Evolutionary conservation across 1,140 invertebrate species (phyloP).

Genomic region (Polypedilum vanderplanki): DNA sequence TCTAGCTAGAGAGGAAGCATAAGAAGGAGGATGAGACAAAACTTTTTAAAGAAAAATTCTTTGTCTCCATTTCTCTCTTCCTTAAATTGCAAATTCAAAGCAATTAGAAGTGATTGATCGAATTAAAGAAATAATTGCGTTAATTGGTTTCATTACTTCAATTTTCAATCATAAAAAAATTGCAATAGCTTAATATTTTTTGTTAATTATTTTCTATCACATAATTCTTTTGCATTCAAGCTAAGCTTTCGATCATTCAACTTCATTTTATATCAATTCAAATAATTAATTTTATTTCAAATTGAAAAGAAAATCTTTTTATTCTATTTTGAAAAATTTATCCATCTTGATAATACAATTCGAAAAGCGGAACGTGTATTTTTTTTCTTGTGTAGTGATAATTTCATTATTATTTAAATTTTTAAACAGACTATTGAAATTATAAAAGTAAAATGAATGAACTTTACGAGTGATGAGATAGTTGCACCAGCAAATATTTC

Average conservation of each 20-base stretch:
- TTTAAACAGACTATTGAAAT: too few species aligned
- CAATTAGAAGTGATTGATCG: not conserved
- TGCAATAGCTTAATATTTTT: not conserved
- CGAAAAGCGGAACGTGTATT: constrained; percentile 16
- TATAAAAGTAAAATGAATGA: too few species aligned
- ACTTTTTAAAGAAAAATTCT: too few species aligned
- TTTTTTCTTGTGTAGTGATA: not conserved
- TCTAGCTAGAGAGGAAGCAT: too few species aligned
- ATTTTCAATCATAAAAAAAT: not conserved
- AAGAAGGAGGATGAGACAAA: too few species aligned
- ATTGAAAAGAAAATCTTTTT: not conserved
- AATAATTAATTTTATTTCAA: not conserved
- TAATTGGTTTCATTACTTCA: not conserved
- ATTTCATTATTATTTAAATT: not conserved
- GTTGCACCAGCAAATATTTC: too few species aligned
- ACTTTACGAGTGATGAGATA: too few species aligned
- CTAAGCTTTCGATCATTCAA: constrained; percentile 4
- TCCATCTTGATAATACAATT: not conserved
- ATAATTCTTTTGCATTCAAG: not conserved
- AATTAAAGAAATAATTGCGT: constrained; percentile 19
- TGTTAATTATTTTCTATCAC: not conserved
- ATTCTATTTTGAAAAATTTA: not conserved
- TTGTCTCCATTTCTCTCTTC: too few species aligned
- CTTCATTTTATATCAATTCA: not conserved
- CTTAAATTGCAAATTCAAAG: too few species aligned